Percentiles rank a stretch among this genome's conserved stretches.
Conservation (phyloP, 2,113 vertebrate species). For the Axis porcinus region DNA sequence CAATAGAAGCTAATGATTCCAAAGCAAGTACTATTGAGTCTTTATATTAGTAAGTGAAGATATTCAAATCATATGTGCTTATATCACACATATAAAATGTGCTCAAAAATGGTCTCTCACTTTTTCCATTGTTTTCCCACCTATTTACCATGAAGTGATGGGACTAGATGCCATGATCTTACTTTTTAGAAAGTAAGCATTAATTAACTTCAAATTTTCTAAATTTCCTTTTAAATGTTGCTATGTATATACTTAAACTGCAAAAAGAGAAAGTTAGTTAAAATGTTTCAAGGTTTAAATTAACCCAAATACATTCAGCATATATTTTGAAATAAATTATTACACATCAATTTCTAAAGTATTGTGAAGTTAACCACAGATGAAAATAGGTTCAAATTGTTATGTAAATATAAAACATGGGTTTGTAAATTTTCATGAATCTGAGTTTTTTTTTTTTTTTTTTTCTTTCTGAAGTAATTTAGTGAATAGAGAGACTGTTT, state of each 20-base stretch:
- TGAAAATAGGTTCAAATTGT: not conserved
- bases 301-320: not conserved
- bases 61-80: not conserved
- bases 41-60: not conserved
- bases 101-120: no score
- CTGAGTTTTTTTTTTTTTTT: not conserved
- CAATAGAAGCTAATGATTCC: not conserved
- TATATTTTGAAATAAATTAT: not conserved
- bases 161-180: no score
- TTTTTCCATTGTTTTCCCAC: no score
- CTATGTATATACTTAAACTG: not conserved
- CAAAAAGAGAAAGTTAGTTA: not conserved
- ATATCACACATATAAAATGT: not conserved
- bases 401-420: not conserved
- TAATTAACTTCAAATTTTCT: not conserved
- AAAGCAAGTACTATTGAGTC: not conserved
- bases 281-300: not conserved
- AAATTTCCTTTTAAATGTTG: not conserved
- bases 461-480: not conserved
- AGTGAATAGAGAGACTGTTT: not conserved
- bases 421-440: not conserved
- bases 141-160: no score
- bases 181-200: no score
- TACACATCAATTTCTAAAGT: not conserved
- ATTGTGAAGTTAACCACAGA: not conserved